Percentiles rank a stretch among this genome's conserved stretches.
Evolutionary conservation across 1,140 invertebrate genomes (phyloP).

Genomic region (Papilio glaucus): DNA sequence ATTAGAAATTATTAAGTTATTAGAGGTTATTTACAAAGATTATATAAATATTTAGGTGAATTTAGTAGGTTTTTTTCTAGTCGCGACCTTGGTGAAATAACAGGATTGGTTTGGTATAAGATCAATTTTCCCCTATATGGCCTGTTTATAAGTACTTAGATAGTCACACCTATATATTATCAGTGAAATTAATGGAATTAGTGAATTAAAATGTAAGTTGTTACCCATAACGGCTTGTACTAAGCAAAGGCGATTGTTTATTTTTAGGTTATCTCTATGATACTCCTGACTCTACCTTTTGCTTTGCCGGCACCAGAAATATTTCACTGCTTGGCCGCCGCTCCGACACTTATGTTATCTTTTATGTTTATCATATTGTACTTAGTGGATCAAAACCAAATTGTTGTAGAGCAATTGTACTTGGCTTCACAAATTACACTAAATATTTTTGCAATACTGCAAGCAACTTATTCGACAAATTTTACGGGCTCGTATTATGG

Average conservation of each 20-base stretch:
- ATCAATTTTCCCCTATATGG: background rate
- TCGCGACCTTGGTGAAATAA: background rate
- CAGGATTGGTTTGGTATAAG: background rate
- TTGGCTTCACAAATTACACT: constrained; percentile 59
- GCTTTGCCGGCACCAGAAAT: constrained; percentile 54
- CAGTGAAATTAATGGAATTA: background rate
- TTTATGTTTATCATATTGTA: constrained; percentile 72
- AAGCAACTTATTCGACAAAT: constrained; percentile 45
- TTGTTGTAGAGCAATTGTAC: constrained; percentile 70
- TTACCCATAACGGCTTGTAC: constrained; percentile 38
- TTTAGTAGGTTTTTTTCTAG: background rate
- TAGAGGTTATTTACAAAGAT: background rate
- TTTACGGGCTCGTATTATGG: constrained; percentile 54
- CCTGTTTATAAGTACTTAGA: background rate
- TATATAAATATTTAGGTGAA: constrained; percentile 3
- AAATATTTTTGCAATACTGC: constrained; percentile 50
- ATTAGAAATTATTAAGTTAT: too few species aligned
- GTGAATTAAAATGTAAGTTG: constrained; percentile 11
- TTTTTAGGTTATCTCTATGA: constrained; percentile 77
- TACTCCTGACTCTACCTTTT: constrained; percentile 71
- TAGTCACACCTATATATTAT: too few species aligned
- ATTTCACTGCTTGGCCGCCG: constrained; percentile 68
- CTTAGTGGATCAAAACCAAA: constrained; percentile 75
- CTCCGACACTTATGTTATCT: constrained; percentile 68
- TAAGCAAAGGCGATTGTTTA: constrained; percentile 55